phyloP scores from a whole-genome alignment of 2,113 vertebrate species.

The Nycticorax nycticorax region DNA sequence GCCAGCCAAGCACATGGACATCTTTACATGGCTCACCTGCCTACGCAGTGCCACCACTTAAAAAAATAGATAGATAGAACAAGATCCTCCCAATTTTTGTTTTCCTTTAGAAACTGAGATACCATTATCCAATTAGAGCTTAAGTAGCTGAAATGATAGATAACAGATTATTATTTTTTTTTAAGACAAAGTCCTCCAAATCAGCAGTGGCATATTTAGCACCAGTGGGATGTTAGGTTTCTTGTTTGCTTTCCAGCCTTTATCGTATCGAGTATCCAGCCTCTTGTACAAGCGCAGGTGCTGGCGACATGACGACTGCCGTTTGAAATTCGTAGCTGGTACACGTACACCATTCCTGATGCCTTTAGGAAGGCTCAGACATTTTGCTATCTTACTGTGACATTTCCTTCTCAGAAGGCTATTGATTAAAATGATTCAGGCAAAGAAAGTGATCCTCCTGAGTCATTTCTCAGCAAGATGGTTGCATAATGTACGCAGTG shows the following conservation, averaged over 20 bases:
- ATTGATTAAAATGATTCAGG: slow-evolving; percentile 65
- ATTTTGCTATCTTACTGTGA: slow-evolving; percentile 28
- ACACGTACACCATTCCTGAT: background rate
- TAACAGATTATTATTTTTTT: background rate
- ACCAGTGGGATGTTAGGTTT: background rate
- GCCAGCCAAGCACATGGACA: background rate
- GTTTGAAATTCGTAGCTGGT: background rate
- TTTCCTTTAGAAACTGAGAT: background rate
- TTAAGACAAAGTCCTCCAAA: background rate
- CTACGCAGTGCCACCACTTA: background rate
- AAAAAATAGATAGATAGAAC: background rate
- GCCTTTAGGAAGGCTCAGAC: slow-evolving; percentile 38
- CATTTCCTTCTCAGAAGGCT: slow-evolving; percentile 49
- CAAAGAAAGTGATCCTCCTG: slow-evolving; percentile 54
- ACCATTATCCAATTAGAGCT: background rate
- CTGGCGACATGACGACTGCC: background rate
- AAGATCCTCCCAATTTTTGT: background rate
- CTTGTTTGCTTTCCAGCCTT: background rate
- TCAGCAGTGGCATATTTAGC: background rate
- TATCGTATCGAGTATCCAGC: background rate
- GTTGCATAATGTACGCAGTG: background rate
- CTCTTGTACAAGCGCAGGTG: background rate
- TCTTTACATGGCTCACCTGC: background rate
- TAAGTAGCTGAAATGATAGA: background rate
- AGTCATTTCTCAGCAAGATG: slow-evolving; percentile 43